phyloP scores from a whole-genome alignment of 2,797 vertebrate genomes.

The Sebastes taczanowskii region DNA sequence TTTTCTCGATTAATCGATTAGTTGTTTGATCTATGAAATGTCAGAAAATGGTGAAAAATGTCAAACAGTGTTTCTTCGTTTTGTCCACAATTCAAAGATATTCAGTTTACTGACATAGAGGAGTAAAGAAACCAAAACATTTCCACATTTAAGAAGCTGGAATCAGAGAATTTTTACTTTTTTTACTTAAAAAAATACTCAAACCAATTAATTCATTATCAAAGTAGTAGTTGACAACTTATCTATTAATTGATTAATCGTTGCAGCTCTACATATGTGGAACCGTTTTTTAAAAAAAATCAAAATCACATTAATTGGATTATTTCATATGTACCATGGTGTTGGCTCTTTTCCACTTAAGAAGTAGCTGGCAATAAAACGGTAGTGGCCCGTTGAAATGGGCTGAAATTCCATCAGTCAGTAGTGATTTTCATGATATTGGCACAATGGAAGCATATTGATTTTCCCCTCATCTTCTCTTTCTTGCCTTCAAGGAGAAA shows the following conservation, averaged over 20 bases:
- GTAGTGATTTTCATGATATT: constrained; percentile 66
- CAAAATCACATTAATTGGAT: not conserved
- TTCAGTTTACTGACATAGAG: too few species aligned
- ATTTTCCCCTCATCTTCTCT: constrained; percentile 65
- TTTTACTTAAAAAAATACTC: too few species aligned
- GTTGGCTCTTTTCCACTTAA: constrained; percentile 17
- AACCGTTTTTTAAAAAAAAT: not conserved
- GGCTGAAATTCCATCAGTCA: constrained; percentile 58
- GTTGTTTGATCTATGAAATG: too few species aligned
- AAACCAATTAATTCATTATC: too few species aligned
- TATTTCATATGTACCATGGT: not conserved
- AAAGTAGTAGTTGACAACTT: too few species aligned
- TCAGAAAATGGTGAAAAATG: too few species aligned
- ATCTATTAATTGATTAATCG: too few species aligned
- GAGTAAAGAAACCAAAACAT: too few species aligned
- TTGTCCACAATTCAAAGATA: too few species aligned
- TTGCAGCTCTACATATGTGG: fast-evolving
- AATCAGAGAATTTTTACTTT: too few species aligned
- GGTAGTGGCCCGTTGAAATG: constrained; percentile 38
- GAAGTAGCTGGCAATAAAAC: constrained; percentile 36
- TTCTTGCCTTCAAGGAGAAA: constrained; percentile 90
- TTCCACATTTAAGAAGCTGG: too few species aligned
- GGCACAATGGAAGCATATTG: constrained; percentile 63
- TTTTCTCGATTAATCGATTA: too few species aligned
- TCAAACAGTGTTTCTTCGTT: fast-evolving